Percentiles rank a stretch among this genome's conserved stretches.
These are phyloP conservation scores for Spongia lamella DNA, from an alignment of 37 sponge, comb jelly and placozoan genomes.

Conservation along the genomic window DNA sequence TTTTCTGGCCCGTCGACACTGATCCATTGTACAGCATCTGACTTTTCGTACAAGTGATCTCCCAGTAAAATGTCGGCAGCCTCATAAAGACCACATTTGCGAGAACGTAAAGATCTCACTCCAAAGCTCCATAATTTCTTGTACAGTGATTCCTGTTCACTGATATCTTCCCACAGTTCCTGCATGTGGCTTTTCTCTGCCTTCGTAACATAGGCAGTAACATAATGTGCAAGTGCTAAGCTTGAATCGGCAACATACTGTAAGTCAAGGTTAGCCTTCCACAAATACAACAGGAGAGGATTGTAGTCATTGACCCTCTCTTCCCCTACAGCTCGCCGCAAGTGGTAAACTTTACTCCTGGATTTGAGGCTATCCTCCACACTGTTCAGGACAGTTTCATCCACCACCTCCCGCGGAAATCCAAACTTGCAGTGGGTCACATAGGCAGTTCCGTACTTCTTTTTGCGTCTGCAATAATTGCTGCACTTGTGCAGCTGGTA, in stretches of 20 bases:
- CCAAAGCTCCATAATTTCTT: slow-evolving; percentile 44
- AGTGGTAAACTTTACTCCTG: slow-evolving; percentile 32
- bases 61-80: slow-evolving; percentile 49
- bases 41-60: slow-evolving; percentile 49
- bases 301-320: slow-evolving; percentile 67
- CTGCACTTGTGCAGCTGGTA: slow-evolving; percentile 40
- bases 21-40: slow-evolving; percentile 45
- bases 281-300: slow-evolving; percentile 45
- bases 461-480: slow-evolving; percentile 29
- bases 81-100: slow-evolving; percentile 57
- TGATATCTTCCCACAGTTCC: slow-evolving; percentile 47
- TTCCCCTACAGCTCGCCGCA: slow-evolving; percentile 10
- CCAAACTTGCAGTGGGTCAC: slow-evolving; percentile 48
- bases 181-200: slow-evolving; percentile 62
- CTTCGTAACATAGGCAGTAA: slow-evolving; percentile 61
- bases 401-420: slow-evolving; percentile 30
- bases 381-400: slow-evolving; percentile 15
- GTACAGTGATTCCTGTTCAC: slow-evolving; percentile 13
- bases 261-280: slow-evolving; percentile 63
- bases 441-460: slow-evolving; percentile 6
- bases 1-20: slow-evolving; percentile 39
- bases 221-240: slow-evolving; percentile 47
- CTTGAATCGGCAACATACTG: slow-evolving; percentile 52
- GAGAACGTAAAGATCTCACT: slow-evolving; percentile 4
- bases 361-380: slow-evolving; percentile 32